Conservation (phyloP, 2,113 vertebrate genomes). For the Murina feae region DNA sequence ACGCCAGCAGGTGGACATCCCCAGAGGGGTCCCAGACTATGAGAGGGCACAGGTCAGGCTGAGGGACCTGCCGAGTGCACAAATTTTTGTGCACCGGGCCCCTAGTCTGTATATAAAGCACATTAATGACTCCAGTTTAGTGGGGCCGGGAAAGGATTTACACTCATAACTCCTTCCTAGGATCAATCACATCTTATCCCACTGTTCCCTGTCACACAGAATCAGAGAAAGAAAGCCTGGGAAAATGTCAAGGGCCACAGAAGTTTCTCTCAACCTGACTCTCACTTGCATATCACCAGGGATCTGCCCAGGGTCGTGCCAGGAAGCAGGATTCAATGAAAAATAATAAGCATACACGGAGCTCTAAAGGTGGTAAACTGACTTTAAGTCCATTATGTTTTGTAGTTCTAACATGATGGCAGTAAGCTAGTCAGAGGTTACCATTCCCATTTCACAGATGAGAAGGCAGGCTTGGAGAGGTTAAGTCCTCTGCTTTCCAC, state of each 20-base stretch:
- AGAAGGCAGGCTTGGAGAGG: not conserved
- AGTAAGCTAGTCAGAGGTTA: not conserved
- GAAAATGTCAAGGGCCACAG: not conserved
- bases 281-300: not conserved
- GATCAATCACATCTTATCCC: not conserved
- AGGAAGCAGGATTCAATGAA: not conserved
- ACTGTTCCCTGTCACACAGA: not conserved
- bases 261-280: not conserved
- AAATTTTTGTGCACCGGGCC: too few species aligned
- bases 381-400: not conserved
- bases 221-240: not conserved
- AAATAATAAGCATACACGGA: not conserved
- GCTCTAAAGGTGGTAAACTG: not conserved
- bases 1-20: too few species aligned
- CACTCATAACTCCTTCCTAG: not conserved
- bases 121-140: not conserved
- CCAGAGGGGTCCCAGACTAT: too few species aligned
- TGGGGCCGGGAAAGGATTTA: not conserved
- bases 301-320: not conserved
- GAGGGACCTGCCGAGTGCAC: too few species aligned
- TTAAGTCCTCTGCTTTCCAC: not conserved
- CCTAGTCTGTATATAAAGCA: not conserved
- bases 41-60: too few species aligned
- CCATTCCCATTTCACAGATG: not conserved
- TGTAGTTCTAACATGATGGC: not conserved